Base-by-base conservation (phyloP, 2,797 vertebrate species). In the Ptychobarbus kaznakovi region DNA sequence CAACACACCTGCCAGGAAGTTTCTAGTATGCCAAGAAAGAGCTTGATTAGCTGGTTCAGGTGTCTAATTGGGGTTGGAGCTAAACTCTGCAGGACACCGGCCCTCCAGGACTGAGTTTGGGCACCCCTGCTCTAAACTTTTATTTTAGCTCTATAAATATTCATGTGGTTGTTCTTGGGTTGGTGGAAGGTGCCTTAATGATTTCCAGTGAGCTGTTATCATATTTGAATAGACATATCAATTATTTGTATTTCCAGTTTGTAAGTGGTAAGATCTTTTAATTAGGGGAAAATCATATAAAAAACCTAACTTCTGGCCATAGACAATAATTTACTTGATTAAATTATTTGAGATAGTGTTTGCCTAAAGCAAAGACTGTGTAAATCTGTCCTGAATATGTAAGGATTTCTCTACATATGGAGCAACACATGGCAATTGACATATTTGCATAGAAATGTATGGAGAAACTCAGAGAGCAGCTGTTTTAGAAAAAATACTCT, bases 111-210 rank as follows among this genome's bases (percentile, higher is more conserved):
- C 35, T 6, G 35, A 5, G 35, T 38, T 38, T 38, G 35, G 35
- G 35, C 32, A 32, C 32, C 32, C 32, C 32, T 32, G 32, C 32
- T 32, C 32, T 32, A 18, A 70, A 86, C 13, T 84, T 38, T 63
- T 81, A 72, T 72, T 68, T 72, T 63, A 63, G 49, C 74, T 74
- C 69, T 68, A 86, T 90, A 83, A 89, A 88, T 90, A 90, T 88
- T 53, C 44, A 90, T 88, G 68, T 75, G 69, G 66, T 89, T 81
- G 78, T 80, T 82, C 38, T 66, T 78, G 28, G 49, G 73, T 63
- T 49, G 63, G 16, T 63, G 22, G 63, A 44, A 73, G 40, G 53
- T 53, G 63, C 88, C 84, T 87, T 46, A 69, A 80, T 66, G 83
- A 85, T 87, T 79, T 86, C 28, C 84, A 84, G 81, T 78, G 44